Conservation (phyloP, 2,797 vertebrate species). For the Channallabes apus region DNA sequence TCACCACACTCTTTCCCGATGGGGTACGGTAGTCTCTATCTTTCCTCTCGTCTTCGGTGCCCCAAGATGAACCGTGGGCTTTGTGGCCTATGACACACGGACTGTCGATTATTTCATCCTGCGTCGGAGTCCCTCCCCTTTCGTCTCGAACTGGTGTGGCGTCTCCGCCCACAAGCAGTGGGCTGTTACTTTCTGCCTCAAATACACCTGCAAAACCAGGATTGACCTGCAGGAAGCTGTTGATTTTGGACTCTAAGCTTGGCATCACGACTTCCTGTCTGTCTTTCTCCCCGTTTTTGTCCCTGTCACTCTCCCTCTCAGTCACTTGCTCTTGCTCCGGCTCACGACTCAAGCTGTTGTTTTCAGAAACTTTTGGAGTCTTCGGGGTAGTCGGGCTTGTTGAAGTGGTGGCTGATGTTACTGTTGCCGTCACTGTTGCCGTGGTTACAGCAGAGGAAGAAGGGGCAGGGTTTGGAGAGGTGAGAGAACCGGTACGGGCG, state of each 20-base stretch:
- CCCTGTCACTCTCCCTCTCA: conserved; percentile 64
- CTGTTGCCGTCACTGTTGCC: conserved; percentile 68
- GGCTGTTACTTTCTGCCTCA: conserved; percentile 61
- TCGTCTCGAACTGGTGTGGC: conserved; percentile 95
- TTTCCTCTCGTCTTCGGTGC: conserved; percentile 60
- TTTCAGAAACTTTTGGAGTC: conserved; percentile 58
- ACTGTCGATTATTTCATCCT: conserved; percentile 98
- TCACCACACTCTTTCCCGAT: conserved; percentile 71
- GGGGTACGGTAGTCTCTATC: conserved; percentile 65
- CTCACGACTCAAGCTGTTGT: conserved; percentile 67
- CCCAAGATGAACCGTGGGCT: conserved; percentile 55
- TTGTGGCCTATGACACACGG: conserved; percentile 72
- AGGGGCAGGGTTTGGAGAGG: conserved; percentile 32
- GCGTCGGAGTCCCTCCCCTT: conserved; percentile 92
- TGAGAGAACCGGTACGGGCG: conserved; percentile 77
- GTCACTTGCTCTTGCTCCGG: conserved; percentile 61
- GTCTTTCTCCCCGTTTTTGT: conserved; percentile 56
- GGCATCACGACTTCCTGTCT: conserved; percentile 66
- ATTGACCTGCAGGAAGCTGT: conserved; percentile 97
- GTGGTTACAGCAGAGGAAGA: conserved; percentile 57
- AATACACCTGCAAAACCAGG: conserved; percentile 88
- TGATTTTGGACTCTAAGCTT: conserved; percentile 96
- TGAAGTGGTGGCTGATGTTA: conserved; percentile 73
- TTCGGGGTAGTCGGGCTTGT: conserved; percentile 75
- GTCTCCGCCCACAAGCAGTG: conserved; percentile 75